A percentile compares a stretch with the other conserved stretches of the same genome.
Conservation (phyloP, 1,140 invertebrate species). For the Psilanteris sp. region DNA sequence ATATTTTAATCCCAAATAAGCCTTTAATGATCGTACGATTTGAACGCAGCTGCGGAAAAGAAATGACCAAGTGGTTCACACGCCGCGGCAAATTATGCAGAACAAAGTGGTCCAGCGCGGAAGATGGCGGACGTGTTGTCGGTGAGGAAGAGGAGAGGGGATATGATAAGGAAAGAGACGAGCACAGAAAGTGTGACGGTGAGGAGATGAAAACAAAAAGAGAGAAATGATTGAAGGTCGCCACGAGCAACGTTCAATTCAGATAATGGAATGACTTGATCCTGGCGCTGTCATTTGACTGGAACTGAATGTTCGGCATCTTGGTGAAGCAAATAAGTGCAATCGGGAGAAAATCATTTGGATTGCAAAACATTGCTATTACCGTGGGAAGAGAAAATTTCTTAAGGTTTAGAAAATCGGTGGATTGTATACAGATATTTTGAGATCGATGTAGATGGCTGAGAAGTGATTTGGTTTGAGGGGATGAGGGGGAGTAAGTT, state of each 20-base stretch:
- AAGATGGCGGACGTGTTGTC: constrained; percentile 48
- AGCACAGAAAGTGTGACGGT: constrained; percentile 66
- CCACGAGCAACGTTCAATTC: constrained; percentile 75
- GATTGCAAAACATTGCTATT: constrained; percentile 36
- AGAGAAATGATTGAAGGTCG: constrained; percentile 66
- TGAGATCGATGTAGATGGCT: too few species aligned
- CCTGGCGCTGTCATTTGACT: constrained; percentile 57
- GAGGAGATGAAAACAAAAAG: constrained; percentile 39
- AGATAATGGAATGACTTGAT: constrained; percentile 79
- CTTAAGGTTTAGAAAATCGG: too few species aligned
- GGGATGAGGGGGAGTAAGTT: too few species aligned
- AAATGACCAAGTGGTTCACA: constrained; percentile 35
- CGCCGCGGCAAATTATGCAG: constrained; percentile 53
- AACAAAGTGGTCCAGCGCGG: constrained; percentile 51
- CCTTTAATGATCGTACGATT: constrained; percentile 67
- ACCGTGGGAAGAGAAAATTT: constrained; percentile 60
- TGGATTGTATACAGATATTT: too few species aligned
- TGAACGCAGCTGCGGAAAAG: constrained; percentile 52
- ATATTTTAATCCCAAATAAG: constrained; percentile 78
- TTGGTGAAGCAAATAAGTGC: constrained; percentile 34
- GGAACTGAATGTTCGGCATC: constrained; percentile 11
- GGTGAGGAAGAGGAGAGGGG: background rate
- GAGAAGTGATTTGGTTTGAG: too few species aligned
- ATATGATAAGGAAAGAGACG: constrained; percentile 37
- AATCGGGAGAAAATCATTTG: constrained; percentile 44